Evolutionary conservation across 2,888 invertebrate species (phyloP).

Genomic region (Lasius fuliginosus): DNA sequence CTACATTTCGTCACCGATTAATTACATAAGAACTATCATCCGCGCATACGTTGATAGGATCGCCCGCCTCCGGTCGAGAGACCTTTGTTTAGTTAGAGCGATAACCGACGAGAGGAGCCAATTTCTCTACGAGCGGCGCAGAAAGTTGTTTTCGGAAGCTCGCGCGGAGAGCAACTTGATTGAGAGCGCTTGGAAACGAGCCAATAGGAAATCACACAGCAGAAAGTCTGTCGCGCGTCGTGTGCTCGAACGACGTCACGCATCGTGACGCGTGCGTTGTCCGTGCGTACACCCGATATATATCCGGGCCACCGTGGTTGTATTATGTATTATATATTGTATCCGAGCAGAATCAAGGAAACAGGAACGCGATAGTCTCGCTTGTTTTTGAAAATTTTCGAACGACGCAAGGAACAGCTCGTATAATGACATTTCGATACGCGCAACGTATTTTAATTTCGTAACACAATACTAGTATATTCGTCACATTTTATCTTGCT

Average conservation of each 20-base stretch:
- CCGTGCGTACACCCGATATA: slow-evolving; percentile 54
- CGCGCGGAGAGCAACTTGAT: slow-evolving; percentile 56
- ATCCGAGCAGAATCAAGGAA: slow-evolving; percentile 66
- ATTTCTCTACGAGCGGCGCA: slow-evolving; percentile 42
- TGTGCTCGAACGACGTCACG: slow-evolving; percentile 64
- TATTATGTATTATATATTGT: not conserved
- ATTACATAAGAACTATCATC: slow-evolving; percentile 16
- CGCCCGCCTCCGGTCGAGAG: not conserved
- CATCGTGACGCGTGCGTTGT: slow-evolving; percentile 57
- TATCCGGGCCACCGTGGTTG: slow-evolving; percentile 35
- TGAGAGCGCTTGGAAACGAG: slow-evolving; percentile 75
- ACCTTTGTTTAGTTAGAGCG: slow-evolving; percentile 28
- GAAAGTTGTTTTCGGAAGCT: slow-evolving; percentile 51
- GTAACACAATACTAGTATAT: not conserved
- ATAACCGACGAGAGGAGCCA: slow-evolving; percentile 34
- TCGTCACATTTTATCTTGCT: not conserved
- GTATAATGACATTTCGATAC: not conserved
- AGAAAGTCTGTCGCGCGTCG: slow-evolving; percentile 65
- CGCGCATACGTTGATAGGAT: not conserved
- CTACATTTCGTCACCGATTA: not conserved
- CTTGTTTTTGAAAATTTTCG: not conserved
- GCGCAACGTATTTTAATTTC: too few relatives aligned
- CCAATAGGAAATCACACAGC: slow-evolving; percentile 73
- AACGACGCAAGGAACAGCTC: not conserved
- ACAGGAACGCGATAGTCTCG: not conserved